These are phyloP conservation scores for Phenganax marumi DNA, from an alignment of 92 coral and sea anemone genomes.

Conservation along the genomic window DNA sequence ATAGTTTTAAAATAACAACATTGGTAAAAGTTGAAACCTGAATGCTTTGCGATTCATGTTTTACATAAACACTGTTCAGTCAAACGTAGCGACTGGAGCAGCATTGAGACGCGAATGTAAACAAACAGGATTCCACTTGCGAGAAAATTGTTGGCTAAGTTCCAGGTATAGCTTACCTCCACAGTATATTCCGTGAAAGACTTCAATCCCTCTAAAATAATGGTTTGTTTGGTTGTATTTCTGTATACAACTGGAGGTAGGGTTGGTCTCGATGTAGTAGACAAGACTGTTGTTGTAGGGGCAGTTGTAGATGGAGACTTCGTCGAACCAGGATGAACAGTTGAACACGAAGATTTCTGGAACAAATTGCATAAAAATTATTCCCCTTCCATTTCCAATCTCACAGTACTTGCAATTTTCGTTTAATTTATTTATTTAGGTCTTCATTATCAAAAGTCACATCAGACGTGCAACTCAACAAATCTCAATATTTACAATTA, in stretches of 20 bases:
- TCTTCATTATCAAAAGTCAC: not conserved
- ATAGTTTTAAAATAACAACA: too few species aligned
- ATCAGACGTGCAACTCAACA: too few species aligned
- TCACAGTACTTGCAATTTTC: not conserved
- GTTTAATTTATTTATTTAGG: not conserved
- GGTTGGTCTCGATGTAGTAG: not conserved
- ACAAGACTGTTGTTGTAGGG: slow-evolving; percentile 27
- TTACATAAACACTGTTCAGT: not conserved
- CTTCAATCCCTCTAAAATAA: slow-evolving; percentile 53
- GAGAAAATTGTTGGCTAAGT: too few species aligned
- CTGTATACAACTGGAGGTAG: not conserved
- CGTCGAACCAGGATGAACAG: not conserved
- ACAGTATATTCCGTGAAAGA: slow-evolving; percentile 71
- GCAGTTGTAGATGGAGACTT: slow-evolving; percentile 25
- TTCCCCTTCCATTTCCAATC: not conserved
- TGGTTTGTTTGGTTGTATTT: slow-evolving; percentile 46
- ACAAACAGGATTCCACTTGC: too few species aligned
- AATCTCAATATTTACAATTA: too few species aligned
- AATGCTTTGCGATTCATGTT: not conserved
- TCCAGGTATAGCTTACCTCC: slow-evolving; percentile 38
- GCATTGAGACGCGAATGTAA: too few species aligned
- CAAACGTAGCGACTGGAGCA: too few species aligned
- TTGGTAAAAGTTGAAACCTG: not conserved
- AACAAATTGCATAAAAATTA: not conserved
- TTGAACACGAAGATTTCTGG: slow-evolving; percentile 7